A percentile compares a stretch with the other conserved stretches of the same genome.
Conservation (phyloP, 2,888 invertebrate species). For the Sialis lutaria region DNA sequence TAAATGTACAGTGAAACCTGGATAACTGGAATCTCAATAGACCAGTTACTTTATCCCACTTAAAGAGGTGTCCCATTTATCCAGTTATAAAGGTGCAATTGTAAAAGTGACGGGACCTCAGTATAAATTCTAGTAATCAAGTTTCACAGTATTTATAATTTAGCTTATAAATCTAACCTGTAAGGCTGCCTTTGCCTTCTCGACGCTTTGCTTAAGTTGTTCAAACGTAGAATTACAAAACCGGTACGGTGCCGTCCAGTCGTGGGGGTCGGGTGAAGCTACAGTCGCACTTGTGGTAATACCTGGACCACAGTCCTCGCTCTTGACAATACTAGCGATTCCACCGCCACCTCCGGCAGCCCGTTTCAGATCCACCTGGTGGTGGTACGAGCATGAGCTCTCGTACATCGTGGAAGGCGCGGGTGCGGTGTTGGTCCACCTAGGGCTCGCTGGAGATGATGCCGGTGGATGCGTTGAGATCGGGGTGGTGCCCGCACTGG, state of each 20-base stretch:
- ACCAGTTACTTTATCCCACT: no score
- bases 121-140: neutral
- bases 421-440: neutral
- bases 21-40: no score
- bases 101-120: no score
- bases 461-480: neutral
- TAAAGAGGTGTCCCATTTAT: no score
- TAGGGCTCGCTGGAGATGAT: neutral
- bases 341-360: conserved; percentile 5
- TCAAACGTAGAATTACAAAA: conserved; percentile 74
- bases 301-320: conserved; percentile 15
- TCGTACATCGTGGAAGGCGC: conserved; percentile 58
- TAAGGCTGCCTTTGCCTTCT: conserved; percentile 76
- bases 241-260: conserved; percentile 58
- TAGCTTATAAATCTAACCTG: conserved; percentile 27
- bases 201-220: conserved; percentile 76
- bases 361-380: conserved; percentile 23
- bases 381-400: conserved; percentile 81
- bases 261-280: conserved; percentile 31
- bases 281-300: conserved; percentile 28
- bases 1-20: no score
- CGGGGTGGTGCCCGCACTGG: neutral
- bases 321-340: conserved; percentile 3
- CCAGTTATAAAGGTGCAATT: no score
- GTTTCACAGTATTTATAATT: neutral